phyloP scores from a whole-genome alignment of 1,140 invertebrate genomes.

The Diorhabda carinulata region DNA sequence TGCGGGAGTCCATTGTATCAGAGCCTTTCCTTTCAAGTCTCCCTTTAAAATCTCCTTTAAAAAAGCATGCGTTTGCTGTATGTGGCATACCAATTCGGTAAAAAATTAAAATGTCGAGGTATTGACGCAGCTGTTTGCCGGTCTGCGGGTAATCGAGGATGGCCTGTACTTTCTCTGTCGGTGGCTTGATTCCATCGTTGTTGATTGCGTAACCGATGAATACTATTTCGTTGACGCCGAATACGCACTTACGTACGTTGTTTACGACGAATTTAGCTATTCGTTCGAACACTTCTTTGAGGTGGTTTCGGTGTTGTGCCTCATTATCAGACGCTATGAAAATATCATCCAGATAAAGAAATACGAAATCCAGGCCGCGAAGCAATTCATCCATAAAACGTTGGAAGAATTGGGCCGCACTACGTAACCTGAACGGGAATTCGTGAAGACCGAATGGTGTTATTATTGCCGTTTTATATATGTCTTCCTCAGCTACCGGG shows the following conservation, averaged over 20 bases:
- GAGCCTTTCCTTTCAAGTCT: constrained; percentile 20
- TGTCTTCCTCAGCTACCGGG: constrained; percentile 39
- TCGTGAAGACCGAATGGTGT: constrained; percentile 46
- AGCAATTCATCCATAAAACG: constrained; percentile 50
- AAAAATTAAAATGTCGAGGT: constrained; percentile 46
- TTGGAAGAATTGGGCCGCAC: constrained; percentile 49
- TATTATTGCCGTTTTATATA: constrained; percentile 45
- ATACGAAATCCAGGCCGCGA: constrained; percentile 36
- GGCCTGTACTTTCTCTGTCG: constrained; percentile 36
- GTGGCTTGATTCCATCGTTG: constrained; percentile 35
- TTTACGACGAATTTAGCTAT: constrained; percentile 35
- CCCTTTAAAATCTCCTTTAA: constrained; percentile 28
- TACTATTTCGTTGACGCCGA: constrained; percentile 29
- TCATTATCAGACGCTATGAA: constrained; percentile 40
- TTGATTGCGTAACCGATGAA: constrained; percentile 41
- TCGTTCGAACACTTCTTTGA: constrained; percentile 29
- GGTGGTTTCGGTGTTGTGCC: constrained; percentile 36
- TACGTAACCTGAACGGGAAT: constrained; percentile 36
- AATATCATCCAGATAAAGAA: constrained; percentile 45
- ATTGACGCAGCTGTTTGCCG: constrained; percentile 31
- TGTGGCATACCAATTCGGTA: constrained; percentile 38
- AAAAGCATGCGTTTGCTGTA: constrained; percentile 35
- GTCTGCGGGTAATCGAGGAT: constrained; percentile 26
- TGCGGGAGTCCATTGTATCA: constrained; percentile 34
- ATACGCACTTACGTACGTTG: constrained; percentile 37